Conservation (phyloP, 2,113 vertebrate genomes). For the Corythornis madagascariensis region DNA sequence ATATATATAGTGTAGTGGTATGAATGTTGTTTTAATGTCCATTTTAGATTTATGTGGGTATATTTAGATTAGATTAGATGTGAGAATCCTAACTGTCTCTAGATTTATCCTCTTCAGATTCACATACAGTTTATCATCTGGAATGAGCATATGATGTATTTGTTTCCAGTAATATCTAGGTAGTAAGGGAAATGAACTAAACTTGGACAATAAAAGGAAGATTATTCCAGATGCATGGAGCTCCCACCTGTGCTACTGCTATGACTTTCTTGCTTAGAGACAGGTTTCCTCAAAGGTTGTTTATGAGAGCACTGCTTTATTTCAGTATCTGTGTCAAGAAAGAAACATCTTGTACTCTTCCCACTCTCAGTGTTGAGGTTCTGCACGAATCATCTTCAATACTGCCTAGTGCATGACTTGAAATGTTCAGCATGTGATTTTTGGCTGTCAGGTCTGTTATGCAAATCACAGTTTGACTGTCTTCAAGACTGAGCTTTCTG, state of each 20-base stretch:
- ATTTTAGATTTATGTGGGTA: neutral
- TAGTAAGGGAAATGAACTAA: neutral
- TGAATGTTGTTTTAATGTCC: neutral
- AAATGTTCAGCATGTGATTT: constrained; percentile 3
- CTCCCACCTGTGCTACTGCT: neutral
- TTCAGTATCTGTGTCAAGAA: neutral
- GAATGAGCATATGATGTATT: neutral
- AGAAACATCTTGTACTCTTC: constrained; percentile 5
- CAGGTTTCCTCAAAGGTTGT: constrained; percentile 11
- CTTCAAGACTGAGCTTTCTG: constrained; percentile 43
- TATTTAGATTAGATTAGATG: neutral
- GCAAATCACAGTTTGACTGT: constrained; percentile 29
- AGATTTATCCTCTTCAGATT: neutral
- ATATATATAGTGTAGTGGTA: too few relatives aligned
- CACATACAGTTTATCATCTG: neutral
- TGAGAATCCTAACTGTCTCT: neutral
- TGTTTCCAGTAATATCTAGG: neutral
- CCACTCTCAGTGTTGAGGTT: neutral
- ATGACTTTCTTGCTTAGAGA: constrained; percentile 16
- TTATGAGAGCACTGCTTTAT: neutral
- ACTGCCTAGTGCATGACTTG: neutral
- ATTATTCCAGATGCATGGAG: neutral
- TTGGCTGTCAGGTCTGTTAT: constrained; percentile 39
- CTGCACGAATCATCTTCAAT: neutral
- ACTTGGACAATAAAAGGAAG: neutral